Evolutionary conservation across 2,797 vertebrate genomes (phyloP).

Genomic region (Eleutherodactylus coqui): DNA sequence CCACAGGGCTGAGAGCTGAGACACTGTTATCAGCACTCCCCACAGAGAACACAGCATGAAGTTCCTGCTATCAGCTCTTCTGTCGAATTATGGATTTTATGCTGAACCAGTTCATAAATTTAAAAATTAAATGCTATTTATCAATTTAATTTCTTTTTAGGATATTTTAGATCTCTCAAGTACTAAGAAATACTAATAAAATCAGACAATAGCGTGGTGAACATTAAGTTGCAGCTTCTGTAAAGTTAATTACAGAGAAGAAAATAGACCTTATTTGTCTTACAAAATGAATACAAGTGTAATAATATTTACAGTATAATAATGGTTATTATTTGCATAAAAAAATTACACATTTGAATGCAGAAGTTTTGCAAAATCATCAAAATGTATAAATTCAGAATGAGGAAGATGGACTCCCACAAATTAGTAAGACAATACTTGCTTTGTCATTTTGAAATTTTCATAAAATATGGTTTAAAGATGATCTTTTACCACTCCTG

Average conservation of each 20-base stretch:
- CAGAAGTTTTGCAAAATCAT: background rate
- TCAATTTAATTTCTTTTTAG: background rate
- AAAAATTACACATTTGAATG: background rate
- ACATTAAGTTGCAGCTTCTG: background rate
- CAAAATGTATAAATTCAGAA: background rate
- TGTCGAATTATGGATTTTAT: no score
- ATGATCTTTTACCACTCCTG: no score
- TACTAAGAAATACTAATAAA: background rate
- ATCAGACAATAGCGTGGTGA: background rate
- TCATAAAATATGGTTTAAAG: no score
- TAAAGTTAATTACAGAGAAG: conserved; percentile 24
- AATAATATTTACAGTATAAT: conserved; percentile 20
- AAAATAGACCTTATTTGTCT: conserved; percentile 1
- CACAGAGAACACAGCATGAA: no score
- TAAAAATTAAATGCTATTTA: no score
- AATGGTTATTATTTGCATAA: background rate
- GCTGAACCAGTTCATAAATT: no score
- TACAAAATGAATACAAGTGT: background rate
- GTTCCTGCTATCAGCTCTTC: no score
- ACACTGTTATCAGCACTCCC: no score
- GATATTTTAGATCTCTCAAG: background rate
- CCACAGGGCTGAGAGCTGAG: no score
- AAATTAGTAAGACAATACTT: no score
- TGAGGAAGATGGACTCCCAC: background rate
- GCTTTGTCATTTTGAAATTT: no score